Percentiles rank a stretch among this genome's conserved stretches.
Conservation (phyloP, 2,888 invertebrate species). For the Cerceris ruficornis region DNA sequence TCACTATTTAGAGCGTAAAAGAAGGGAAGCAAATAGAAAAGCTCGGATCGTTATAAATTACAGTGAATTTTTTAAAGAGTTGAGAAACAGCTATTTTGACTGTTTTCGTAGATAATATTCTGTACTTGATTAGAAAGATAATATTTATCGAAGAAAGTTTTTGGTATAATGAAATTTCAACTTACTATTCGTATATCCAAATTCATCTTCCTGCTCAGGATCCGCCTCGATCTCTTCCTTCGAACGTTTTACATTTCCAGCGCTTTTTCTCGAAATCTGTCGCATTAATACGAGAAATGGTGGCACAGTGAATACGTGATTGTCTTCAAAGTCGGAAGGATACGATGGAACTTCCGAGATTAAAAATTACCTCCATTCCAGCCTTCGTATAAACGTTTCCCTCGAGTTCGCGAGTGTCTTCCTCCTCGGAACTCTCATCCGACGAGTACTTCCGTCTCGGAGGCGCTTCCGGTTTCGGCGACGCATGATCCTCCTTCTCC, state of each 20-base stretch:
- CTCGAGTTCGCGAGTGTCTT: constrained; percentile 89
- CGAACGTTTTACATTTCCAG: constrained; percentile 90
- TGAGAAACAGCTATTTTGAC: too few species aligned
- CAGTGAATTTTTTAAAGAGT: too few species aligned
- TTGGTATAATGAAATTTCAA: constrained; percentile 65
- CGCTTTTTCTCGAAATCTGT: constrained; percentile 94
- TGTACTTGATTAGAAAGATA: too few species aligned
- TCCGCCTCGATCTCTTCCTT: constrained; percentile 91
- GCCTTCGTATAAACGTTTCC: constrained; percentile 90
- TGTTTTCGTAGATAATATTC: too few species aligned
- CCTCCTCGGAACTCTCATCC: constrained; percentile 85
- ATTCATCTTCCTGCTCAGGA: constrained; percentile 94
- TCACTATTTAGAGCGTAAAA: too few species aligned
- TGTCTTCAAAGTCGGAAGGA: too few species aligned
- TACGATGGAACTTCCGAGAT: background rate
- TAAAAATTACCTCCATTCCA: constrained; percentile 86
- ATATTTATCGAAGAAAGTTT: too few species aligned
- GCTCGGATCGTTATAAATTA: too few species aligned
- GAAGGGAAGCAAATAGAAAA: too few species aligned
- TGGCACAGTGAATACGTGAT: background rate
- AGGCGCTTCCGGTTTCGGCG: constrained; percentile 42
- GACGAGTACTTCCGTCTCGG: constrained; percentile 83
- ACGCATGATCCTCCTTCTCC: constrained; percentile 64
- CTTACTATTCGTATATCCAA: constrained; percentile 96
- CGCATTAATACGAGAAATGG: background rate